These are phyloP conservation scores for Pseudochirops corinnae DNA, from an alignment of 2,797 vertebrate species.

Conservation along the genomic window DNA sequence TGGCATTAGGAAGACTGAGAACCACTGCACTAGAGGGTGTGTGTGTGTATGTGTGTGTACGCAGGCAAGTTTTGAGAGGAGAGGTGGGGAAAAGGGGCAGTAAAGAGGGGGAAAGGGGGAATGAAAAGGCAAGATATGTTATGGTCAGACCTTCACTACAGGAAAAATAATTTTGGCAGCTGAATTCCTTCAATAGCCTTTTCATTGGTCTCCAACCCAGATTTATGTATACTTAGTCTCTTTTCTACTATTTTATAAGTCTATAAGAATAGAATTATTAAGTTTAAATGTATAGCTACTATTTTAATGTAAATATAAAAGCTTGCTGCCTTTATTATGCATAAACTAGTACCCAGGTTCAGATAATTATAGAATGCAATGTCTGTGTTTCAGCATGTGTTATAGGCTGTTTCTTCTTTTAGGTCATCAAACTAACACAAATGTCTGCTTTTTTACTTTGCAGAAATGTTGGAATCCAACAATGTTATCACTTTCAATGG, in stretches of 20 bases:
- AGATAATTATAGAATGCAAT: not conserved
- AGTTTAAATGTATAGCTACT: not conserved
- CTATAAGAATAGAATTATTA: not conserved
- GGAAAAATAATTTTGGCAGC: not conserved
- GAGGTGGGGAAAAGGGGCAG: not conserved
- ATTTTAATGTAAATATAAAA: slow-evolving; percentile 11
- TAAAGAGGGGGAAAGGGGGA: not conserved
- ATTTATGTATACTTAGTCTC: not conserved
- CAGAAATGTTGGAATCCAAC: slow-evolving; percentile 98
- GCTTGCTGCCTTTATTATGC: not conserved
- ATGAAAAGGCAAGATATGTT: not conserved
- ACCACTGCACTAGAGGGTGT: not conserved
- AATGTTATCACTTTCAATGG: slow-evolving; percentile 95
- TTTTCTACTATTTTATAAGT: not conserved
- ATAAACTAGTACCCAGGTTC: not conserved
- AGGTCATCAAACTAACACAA: slow-evolving; percentile 56
- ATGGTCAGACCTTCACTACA: not conserved
- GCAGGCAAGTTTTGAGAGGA: too few species aligned
- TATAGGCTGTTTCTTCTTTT: not conserved
- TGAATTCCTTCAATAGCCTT: not conserved
- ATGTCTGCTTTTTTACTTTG: slow-evolving; percentile 77
- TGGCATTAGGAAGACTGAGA: too few species aligned
- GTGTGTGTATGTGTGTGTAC: not conserved
- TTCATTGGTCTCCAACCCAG: not conserved
- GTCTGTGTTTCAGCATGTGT: not conserved